Evolutionary conservation across 2,113 vertebrate genomes (phyloP).

Genomic region (Micronisus gabar): DNA sequence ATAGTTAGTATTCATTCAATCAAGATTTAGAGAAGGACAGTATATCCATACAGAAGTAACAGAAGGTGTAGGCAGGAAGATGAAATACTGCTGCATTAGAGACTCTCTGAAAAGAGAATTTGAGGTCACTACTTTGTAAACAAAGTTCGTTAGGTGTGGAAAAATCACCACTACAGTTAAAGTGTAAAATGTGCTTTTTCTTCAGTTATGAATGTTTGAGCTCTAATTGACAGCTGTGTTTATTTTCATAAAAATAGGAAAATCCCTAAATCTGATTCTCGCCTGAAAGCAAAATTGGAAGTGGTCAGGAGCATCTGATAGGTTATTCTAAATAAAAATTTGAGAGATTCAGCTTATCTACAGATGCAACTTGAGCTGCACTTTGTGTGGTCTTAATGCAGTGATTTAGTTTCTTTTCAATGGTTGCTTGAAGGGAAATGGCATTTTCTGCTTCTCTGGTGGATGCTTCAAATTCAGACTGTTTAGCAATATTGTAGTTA

Average conservation of each 20-base stretch:
- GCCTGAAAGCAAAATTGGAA: not conserved
- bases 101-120: not conserved
- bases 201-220: not conserved
- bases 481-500: not conserved
- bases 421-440: conserved; percentile 10
- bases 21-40: not conserved
- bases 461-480: conserved; percentile 33
- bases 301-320: conserved; percentile 9
- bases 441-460: conserved; percentile 35
- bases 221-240: not conserved
- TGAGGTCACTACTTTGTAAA: not conserved
- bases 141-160: not conserved
- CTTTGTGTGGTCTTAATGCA: conserved; percentile 45
- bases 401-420: not conserved
- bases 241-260: not conserved
- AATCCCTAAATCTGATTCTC: not conserved
- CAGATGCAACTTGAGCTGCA: conserved; percentile 9
- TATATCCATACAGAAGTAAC: not conserved
- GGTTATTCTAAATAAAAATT: not conserved
- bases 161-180: not conserved
- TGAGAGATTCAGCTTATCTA: conserved; percentile 50
- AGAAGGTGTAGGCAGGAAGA: not conserved
- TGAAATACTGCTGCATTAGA: not conserved
- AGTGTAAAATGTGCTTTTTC: not conserved
- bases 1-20: not conserved